phyloP scores from a whole-genome alignment of 2,888 invertebrate species.

The Heliconius charithonia region DNA sequence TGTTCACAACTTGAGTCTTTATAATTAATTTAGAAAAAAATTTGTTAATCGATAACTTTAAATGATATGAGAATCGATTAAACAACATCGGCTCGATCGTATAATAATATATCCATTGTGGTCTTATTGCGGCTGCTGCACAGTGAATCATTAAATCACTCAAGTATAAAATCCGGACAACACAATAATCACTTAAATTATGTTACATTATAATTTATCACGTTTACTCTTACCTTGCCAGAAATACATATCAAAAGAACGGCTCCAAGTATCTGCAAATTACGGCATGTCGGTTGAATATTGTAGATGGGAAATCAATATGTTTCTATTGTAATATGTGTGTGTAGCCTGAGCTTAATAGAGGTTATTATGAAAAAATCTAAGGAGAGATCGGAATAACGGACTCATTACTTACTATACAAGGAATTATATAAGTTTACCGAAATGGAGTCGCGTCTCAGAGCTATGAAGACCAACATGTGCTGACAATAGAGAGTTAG shows the following conservation, averaged over 20 bases:
- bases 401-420: conserved; percentile 80
- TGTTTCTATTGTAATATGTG: conserved; percentile 82
- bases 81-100: conserved; percentile 66
- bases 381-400: conserved; percentile 81
- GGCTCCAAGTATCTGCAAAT: conserved; percentile 81
- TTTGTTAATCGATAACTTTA: conserved; percentile 79
- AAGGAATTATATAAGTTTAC: conserved; percentile 66
- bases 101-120: conserved; percentile 76
- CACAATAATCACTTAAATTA: conserved; percentile 55
- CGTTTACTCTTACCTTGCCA: conserved; percentile 62
- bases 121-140: conserved; percentile 72
- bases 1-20: conserved; percentile 80
- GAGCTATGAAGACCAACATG: conserved; percentile 55
- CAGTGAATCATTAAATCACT: conserved; percentile 67
- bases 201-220: conserved; percentile 54
- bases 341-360: conserved; percentile 77
- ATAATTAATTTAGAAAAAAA: conserved; percentile 76
- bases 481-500: conserved; percentile 31
- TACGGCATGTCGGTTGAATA: conserved; percentile 80
- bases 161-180: conserved; percentile 79
- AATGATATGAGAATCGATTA: conserved; percentile 61
- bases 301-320: conserved; percentile 81
- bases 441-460: conserved; percentile 63
- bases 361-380: conserved; percentile 73
- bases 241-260: conserved; percentile 74